Conservation (phyloP, 2,797 vertebrate species). For the Oreortyx pictus region DNA sequence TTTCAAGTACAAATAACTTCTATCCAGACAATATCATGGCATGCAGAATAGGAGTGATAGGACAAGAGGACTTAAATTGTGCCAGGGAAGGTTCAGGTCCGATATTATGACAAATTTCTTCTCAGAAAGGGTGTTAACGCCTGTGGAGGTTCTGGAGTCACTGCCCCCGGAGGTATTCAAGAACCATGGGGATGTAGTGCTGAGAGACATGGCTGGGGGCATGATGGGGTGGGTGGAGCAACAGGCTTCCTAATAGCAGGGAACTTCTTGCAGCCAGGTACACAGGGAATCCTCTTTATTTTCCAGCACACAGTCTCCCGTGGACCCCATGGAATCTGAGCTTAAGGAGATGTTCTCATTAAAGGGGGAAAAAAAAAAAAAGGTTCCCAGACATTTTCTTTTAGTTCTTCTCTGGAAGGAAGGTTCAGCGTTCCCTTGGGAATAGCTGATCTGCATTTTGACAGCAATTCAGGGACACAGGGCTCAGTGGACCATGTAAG, state of each 20-base stretch:
- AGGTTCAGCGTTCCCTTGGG: not conserved
- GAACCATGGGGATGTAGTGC: too few relatives aligned
- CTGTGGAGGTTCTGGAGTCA: too few relatives aligned
- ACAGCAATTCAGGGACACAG: constrained; percentile 33
- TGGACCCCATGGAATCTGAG: not conserved
- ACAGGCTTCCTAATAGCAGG: not conserved
- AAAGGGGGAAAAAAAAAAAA: not conserved
- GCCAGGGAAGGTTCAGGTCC: too few relatives aligned
- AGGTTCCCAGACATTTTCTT: not conserved
- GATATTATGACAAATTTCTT: too few relatives aligned
- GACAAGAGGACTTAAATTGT: too few relatives aligned
- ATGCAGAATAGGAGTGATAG: not conserved
- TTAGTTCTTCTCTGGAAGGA: not conserved
- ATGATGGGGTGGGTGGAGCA: too few relatives aligned
- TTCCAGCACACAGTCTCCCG: not conserved
- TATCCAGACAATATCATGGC: not conserved
- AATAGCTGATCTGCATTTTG: constrained; percentile 71
- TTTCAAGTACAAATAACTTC: not conserved
- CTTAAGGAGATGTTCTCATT: not conserved
- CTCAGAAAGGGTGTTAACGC: too few relatives aligned
- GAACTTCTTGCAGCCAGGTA: not conserved
- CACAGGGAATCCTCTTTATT: not conserved
- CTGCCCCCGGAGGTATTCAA: too few relatives aligned
- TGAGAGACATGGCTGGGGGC: too few relatives aligned
- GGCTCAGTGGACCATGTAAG: constrained; percentile 58